Conservation (phyloP, 2,888 invertebrate species). For the Quadroppia sp. region DNA sequence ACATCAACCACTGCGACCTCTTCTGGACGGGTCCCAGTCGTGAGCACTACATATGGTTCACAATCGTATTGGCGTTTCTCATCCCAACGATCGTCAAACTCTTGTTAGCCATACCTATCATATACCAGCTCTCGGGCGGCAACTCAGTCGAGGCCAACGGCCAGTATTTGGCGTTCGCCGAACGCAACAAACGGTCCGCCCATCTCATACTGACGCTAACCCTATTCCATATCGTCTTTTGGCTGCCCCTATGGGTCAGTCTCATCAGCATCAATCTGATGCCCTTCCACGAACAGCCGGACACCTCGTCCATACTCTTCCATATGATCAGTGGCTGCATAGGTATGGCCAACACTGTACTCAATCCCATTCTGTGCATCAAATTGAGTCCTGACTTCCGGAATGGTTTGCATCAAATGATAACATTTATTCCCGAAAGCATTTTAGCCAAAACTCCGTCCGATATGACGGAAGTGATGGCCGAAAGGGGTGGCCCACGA, state of each 20-base stretch:
- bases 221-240: slow-evolving; percentile 39
- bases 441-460: slow-evolving; percentile 11
- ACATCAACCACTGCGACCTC: slow-evolving; percentile 42
- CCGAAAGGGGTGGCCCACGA: not conserved
- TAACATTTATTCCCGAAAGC: slow-evolving; percentile 9
- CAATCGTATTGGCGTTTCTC: slow-evolving; percentile 39
- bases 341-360: slow-evolving; percentile 39
- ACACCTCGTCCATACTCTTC: slow-evolving; percentile 40
- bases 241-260: slow-evolving; percentile 40
- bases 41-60: slow-evolving; percentile 41
- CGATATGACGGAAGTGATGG: slow-evolving; percentile 15
- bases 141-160: slow-evolving; percentile 9
- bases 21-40: slow-evolving; percentile 40
- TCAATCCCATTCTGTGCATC: slow-evolving; percentile 38
- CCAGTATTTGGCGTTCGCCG: slow-evolving; percentile 40
- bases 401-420: slow-evolving; percentile 37
- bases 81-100: slow-evolving; percentile 38
- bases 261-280: slow-evolving; percentile 40
- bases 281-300: slow-evolving; percentile 38
- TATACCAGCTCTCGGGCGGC: slow-evolving; percentile 38
- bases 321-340: slow-evolving; percentile 42
- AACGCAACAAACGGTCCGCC: slow-evolving; percentile 41
- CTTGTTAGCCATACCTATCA: slow-evolving; percentile 34
- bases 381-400: slow-evolving; percentile 39
- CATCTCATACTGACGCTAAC: slow-evolving; percentile 36